Evolutionary conservation across 2,113 vertebrate genomes (phyloP), one percentile per base, ranked within the genome.

Genomic region (Dolichotis patagonum): DNA sequence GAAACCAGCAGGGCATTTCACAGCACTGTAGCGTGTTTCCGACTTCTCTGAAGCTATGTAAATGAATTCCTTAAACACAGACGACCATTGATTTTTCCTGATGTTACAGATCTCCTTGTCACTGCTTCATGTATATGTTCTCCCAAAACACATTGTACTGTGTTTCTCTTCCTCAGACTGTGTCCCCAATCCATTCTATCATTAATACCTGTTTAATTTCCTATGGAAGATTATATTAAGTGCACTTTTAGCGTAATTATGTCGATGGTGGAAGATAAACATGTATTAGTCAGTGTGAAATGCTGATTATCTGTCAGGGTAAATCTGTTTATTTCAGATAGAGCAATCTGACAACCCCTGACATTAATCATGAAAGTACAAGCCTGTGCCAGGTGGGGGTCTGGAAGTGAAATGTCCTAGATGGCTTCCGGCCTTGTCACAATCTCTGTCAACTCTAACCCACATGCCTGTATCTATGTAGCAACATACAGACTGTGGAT

Each of bases 261-360:
- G 98, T 98, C 98, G 97, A 95, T 95, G 88, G 97, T 32, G 24
- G 98, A 98, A 98, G 98, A 98, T 98, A 98, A 98, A 98, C 98
- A 98, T 96, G 97, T 98, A 98, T 98, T 98, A 98, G 97, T 95
- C 95, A 98, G 97, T 90, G 77, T 85, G 97, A 98, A 99, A 98
- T 98, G 98, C 98, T 98, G 98, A 98, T 98, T 98, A 98, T 98
- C 98, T 99, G 98, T 98, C 98, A 98, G 97, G 96, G 97, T 98
- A 98, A 99, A 99, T 98, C 97, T 98, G 98, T 98, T 98, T 98
- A 98, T 98, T 98, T 98, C 97, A 98, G 97, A 98, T 98, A 98
- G 90, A 97, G 97, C 97, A 98, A 93, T 96, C 97, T 98, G 98
- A 98, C 98, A 98, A 96, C 85, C 97, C 97, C 97, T 96, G 97